Percentiles rank a stretch among this genome's conserved stretches.
These are phyloP conservation scores for Chaetodon trifasciatus DNA, from an alignment of 2,797 vertebrate genomes.

Conservation along the genomic window DNA sequence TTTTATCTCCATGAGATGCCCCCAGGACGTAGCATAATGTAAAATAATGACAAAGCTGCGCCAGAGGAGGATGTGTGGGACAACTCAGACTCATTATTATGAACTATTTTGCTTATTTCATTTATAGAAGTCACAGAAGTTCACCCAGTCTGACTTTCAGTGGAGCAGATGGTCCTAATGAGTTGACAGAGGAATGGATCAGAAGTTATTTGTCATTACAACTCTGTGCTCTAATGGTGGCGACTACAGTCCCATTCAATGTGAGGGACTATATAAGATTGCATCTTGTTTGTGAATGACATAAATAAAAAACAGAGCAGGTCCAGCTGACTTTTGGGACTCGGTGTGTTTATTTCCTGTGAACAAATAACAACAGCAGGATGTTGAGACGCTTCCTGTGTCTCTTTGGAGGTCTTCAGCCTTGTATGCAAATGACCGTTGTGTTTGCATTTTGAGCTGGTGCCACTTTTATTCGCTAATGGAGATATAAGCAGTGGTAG, in stretches of 20 bases:
- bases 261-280: conserved; percentile 7
- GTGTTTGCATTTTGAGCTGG: conserved; percentile 48
- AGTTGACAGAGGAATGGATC: conserved; percentile 48
- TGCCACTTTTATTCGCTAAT: conserved; percentile 54
- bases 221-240: not conserved
- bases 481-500: conserved; percentile 45
- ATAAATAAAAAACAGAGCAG: not conserved
- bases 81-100: conserved; percentile 65
- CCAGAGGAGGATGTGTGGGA: conserved; percentile 66
- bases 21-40: conserved; percentile 73
- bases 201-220: conserved; percentile 26
- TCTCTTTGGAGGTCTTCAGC: conserved; percentile 32
- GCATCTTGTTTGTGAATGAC: conserved; percentile 6
- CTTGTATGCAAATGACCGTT: conserved; percentile 63
- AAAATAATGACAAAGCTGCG: conserved; percentile 79
- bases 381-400: conserved; percentile 38
- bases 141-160: conserved; percentile 37
- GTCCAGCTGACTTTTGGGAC: conserved; percentile 27
- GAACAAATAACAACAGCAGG: conserved; percentile 19
- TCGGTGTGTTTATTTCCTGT: conserved; percentile 25
- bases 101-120: conserved; percentile 68
- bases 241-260: not conserved
- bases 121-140: conserved; percentile 53
- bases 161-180: conserved; percentile 56
- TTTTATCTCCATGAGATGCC: conserved; percentile 78